These are phyloP conservation scores for Colletes latitarsis DNA, from an alignment of 1,140 invertebrate species.

Conservation along the genomic window DNA sequence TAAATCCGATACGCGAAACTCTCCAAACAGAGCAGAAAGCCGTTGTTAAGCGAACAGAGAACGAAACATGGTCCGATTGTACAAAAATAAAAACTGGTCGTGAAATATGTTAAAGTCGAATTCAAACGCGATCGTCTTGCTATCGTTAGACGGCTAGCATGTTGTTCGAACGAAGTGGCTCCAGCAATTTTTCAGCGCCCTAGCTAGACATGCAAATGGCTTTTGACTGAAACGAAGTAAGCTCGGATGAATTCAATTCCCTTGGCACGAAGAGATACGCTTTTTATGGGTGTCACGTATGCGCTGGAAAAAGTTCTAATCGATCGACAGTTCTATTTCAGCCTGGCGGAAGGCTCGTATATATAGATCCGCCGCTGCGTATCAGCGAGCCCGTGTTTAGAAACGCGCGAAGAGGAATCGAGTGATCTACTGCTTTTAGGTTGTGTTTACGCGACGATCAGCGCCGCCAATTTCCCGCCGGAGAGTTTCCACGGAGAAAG, in stretches of 20 bases:
- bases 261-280: slow-evolving; percentile 50
- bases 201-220: slow-evolving; percentile 18
- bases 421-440: slow-evolving; percentile 68
- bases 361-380: slow-evolving; percentile 27
- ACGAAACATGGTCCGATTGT: no score
- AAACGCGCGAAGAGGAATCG: slow-evolving; percentile 59
- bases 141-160: not conserved
- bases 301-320: slow-evolving; percentile 49
- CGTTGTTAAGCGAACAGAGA: no score
- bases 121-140: no score
- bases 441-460: slow-evolving; percentile 67
- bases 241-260: slow-evolving; percentile 41
- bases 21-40: no score
- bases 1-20: no score
- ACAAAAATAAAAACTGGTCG: no score
- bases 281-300: slow-evolving; percentile 54
- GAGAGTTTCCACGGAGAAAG: slow-evolving; percentile 61
- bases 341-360: not conserved
- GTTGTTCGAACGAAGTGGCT: no score
- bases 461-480: slow-evolving; percentile 61
- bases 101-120: no score
- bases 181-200: not conserved
- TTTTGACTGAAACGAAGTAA: slow-evolving; percentile 40
- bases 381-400: slow-evolving; percentile 53
- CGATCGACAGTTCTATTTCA: slow-evolving; percentile 60